Conservation (phyloP, 2,113 vertebrate genomes). For the Deroptyus accipitrinus region DNA sequence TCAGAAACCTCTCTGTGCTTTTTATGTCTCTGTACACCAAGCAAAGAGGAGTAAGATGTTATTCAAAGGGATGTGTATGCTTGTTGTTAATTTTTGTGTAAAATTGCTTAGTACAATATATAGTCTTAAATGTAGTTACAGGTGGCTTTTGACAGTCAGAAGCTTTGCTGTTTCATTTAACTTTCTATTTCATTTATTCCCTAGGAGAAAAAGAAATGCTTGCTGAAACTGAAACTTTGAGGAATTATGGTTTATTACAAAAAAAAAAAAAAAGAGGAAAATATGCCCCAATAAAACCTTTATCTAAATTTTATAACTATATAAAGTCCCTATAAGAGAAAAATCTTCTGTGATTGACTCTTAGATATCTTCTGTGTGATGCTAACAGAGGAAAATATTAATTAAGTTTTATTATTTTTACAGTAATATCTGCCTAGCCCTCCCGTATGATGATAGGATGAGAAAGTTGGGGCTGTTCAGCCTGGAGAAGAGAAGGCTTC, state of each 20-base stretch:
- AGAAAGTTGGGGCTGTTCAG: too few species aligned
- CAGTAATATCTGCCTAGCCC: not conserved
- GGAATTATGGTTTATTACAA: not conserved
- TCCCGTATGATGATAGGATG: too few species aligned
- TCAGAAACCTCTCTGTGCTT: not conserved
- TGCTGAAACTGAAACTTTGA: not conserved
- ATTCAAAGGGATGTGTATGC: not conserved
- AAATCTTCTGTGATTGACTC: not conserved
- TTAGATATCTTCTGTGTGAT: not conserved
- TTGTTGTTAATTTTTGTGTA: not conserved
- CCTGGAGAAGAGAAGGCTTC: too few species aligned
- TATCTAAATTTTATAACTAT: not conserved
- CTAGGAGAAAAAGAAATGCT: not conserved
- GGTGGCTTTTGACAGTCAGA: not conserved
- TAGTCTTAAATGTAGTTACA: not conserved
- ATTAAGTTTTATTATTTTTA: too few species aligned
- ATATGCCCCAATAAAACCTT: not conserved
- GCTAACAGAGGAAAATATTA: not conserved
- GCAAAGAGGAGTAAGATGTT: not conserved
- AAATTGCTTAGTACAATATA: not conserved
- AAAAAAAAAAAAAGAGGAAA: not conserved
- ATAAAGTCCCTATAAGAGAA: not conserved
- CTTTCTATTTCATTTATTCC: not conserved
- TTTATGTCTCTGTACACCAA: not conserved
- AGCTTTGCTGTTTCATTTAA: not conserved